phyloP scores from a whole-genome alignment of 2,888 invertebrate genomes.

The Heliconius ethilla region DNA sequence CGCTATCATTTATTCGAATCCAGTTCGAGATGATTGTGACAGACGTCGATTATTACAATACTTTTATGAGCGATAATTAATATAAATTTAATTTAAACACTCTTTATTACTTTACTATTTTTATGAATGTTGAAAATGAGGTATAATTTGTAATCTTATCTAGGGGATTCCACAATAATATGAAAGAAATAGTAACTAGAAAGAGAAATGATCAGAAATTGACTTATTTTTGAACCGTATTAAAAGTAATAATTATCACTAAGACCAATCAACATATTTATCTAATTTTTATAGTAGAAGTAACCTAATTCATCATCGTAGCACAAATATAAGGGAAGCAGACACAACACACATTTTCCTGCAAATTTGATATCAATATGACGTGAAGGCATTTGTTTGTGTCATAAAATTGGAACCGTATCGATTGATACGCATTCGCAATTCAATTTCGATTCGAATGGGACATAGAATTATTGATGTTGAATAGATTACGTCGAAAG shows the following conservation, averaged over 20 bases:
- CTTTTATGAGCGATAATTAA: conserved; percentile 4
- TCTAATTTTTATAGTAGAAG: neutral
- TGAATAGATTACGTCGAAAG: conserved; percentile 46
- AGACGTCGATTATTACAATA: conserved; percentile 35
- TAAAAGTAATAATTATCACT: no score
- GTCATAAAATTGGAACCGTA: conserved; percentile 44
- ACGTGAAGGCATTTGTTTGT: conserved; percentile 44
- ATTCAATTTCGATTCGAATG: conserved; percentile 46
- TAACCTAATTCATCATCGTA: conserved; percentile 13
- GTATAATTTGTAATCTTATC: neutral
- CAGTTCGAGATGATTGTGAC: conserved; percentile 42
- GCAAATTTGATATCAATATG: conserved; percentile 43
- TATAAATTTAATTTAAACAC: neutral
- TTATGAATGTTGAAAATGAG: neutral
- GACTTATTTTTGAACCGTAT: no score
- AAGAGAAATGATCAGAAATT: no score
- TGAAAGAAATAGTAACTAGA: no score
- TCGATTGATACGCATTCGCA: conserved; percentile 46
- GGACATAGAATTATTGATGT: conserved; percentile 48
- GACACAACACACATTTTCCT: conserved; percentile 38
- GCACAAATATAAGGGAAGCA: conserved; percentile 20
- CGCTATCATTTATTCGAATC: conserved; percentile 43
- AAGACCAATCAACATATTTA: neutral
- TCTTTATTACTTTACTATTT: neutral
- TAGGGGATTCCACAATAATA: neutral